A percentile compares a stretch with the other conserved stretches of the same genome.
These are phyloP conservation scores for Spongilla lacustris DNA, from an alignment of 37 sponge, comb jelly and placozoan species.

Conservation along the genomic window DNA sequence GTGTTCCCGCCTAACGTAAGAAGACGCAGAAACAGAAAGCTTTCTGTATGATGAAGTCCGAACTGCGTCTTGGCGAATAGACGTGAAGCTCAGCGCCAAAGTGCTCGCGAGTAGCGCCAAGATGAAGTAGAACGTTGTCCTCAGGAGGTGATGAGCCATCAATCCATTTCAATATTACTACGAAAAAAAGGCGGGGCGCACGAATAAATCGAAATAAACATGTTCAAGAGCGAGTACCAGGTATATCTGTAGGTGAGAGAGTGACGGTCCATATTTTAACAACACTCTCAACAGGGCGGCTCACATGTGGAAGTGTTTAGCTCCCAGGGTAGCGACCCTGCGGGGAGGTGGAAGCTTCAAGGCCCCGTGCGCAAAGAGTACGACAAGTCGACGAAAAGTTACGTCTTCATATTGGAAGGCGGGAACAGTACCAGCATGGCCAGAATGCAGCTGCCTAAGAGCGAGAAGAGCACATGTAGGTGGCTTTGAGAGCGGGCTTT, in stretches of 20 bases:
- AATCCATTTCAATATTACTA: neutral
- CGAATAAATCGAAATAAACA: neutral
- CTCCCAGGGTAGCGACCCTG: slow-evolving; percentile 73
- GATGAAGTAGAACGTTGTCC: too few relatives aligned
- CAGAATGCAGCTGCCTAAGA: slow-evolving; percentile 80
- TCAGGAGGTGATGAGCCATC: too few relatives aligned
- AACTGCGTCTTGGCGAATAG: too few relatives aligned
- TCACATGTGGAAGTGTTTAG: slow-evolving; percentile 63
- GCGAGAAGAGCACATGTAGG: slow-evolving; percentile 72
- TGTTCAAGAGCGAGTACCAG: slow-evolving; percentile 70
- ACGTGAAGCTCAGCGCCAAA: too few relatives aligned
- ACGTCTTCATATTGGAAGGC: slow-evolving; percentile 80
- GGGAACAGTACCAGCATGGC: slow-evolving; percentile 67
- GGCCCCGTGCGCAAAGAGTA: slow-evolving; percentile 60
- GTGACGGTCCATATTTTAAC: neutral
- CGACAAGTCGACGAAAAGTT: slow-evolving; percentile 71
- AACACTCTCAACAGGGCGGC: slow-evolving; percentile 60
- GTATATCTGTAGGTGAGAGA: too few relatives aligned
- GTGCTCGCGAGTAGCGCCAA: too few relatives aligned
- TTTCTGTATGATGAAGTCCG: too few relatives aligned
- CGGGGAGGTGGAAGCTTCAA: slow-evolving; percentile 13
- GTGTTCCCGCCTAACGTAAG: too few relatives aligned
- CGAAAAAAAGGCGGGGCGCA: neutral
- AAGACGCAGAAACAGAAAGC: too few relatives aligned
- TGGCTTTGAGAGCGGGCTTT: too few relatives aligned